Conservation (phyloP, 1,140 invertebrate genomes). For the Ips nitidus region DNA sequence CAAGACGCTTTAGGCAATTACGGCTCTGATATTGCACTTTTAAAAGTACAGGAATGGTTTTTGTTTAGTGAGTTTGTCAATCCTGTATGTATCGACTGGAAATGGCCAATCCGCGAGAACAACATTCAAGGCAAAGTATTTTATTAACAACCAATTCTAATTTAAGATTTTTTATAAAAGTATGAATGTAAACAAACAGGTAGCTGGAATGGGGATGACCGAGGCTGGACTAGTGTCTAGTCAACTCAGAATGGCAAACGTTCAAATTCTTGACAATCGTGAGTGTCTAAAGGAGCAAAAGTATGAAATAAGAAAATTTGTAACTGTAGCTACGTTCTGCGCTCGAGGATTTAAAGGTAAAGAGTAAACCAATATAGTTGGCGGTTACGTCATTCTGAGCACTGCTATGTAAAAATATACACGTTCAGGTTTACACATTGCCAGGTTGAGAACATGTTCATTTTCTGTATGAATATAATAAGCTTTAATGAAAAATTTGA, state of each 20-base stretch:
- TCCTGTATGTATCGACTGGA: conserved; percentile 53
- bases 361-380: conserved; percentile 35
- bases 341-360: conserved; percentile 46
- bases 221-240: conserved; percentile 52
- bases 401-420: too few relatives aligned
- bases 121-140: neutral
- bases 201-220: conserved; percentile 54
- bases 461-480: too few relatives aligned
- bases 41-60: conserved; percentile 48
- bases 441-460: too few relatives aligned
- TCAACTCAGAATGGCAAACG: conserved; percentile 42
- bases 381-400: too few relatives aligned
- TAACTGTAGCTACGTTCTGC: conserved; percentile 55
- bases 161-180: neutral
- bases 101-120: conserved; percentile 36
- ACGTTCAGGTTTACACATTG: too few relatives aligned
- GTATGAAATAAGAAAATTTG: conserved; percentile 53
- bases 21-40: conserved; percentile 54
- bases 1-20: conserved; percentile 55
- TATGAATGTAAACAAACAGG: conserved; percentile 21
- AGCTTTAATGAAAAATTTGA: too few relatives aligned
- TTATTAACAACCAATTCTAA: neutral
- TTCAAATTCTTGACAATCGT: conserved; percentile 47
- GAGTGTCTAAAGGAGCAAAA: conserved; percentile 49
- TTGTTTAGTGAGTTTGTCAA: conserved; percentile 43